phyloP scores from a whole-genome alignment of 2,113 vertebrate species.

The Crotalus horridus region DNA sequence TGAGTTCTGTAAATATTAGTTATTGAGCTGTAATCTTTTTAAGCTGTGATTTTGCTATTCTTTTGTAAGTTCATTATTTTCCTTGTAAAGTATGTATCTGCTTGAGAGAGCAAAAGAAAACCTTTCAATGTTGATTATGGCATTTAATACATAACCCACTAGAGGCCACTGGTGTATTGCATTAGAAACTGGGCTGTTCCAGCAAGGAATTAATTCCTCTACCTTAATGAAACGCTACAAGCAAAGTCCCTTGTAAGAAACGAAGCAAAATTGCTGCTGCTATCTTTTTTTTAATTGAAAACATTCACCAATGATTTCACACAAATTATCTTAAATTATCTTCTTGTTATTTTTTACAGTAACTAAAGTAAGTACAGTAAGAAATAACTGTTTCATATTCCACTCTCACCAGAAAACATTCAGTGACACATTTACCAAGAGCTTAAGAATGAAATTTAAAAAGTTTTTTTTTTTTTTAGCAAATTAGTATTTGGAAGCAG shows the following conservation, averaged over 20 bases:
- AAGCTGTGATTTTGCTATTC: not conserved
- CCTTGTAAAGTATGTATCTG: not conserved
- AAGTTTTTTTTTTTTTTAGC: not conserved
- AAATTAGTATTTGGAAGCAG: not conserved
- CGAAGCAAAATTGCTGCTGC: conserved; percentile 19
- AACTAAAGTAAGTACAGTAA: not conserved
- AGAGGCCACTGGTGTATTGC: conserved; percentile 65
- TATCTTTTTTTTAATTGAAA: conserved; percentile 25
- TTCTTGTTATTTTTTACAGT: not conserved
- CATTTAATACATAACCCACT: conserved; percentile 29
- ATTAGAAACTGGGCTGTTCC: not conserved
- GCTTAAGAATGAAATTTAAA: not conserved
- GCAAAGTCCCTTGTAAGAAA: conserved; percentile 28
- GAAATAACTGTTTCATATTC: rapidly evolving
- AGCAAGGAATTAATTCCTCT: conserved; percentile 1
- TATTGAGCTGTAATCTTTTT: not conserved
- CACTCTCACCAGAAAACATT: not conserved
- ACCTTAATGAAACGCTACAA: conserved; percentile 23
- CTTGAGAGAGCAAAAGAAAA: not conserved
- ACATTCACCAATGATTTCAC: conserved; percentile 2
- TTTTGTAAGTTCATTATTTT: not conserved
- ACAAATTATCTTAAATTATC: not conserved
- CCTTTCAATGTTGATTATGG: not conserved
- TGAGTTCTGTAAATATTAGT: not conserved
- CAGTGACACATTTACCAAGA: not conserved